Base-by-base conservation (phyloP, 2,113 vertebrate species). In the Leucopsar rothschildi region DNA sequence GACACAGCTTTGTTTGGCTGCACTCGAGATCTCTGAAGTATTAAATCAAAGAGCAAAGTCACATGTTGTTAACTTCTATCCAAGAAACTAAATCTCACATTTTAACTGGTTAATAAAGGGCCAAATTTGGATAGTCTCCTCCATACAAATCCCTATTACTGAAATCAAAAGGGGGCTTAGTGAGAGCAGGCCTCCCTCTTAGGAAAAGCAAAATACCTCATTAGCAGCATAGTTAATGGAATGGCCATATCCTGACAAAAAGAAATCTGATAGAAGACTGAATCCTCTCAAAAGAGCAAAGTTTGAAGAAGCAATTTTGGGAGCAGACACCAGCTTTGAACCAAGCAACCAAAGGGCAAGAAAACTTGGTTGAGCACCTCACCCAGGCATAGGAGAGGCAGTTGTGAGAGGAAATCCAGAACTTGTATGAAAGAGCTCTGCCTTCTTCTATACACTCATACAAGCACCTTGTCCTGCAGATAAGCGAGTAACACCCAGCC, bases 201-300 rank as follows among this genome's bases (percentile, higher is more conserved):
- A 88, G 24, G 90, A 94, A 87, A 89, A 95, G 78, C 87, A 61
- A 90, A 95, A 92, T 63, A 80, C 42, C 70, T 95, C 71, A 94
- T 85, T 83, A 92, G 59, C 66, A 90, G 70, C 27, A 50, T 17
- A 70, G 22, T n/a, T 88, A 91, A 82, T 65, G 45, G 61, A 88
- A 69, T 31, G 19, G 55, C 56, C 23, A 16, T 47, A 63, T 44
- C 24, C 65, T 42, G 47, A 63, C 87, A 82, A 68, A 77, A 82
- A 77, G 16, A 87, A 87, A 85, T 27, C 35, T 23, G 59, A 35
- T 66, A 28, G 52, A 68, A 64, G 24, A 57, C 18, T 17, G 44
- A 79, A 40, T 21, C 31, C 40, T 79, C 89, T 79, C 45, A 70
- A 61, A 93, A 72, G 6, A 79, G 12, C 25, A 42, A 73, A 79